These are phyloP conservation scores for Parazoanthus swiftii DNA, from an alignment of 92 coral and sea anemone genomes.

Conservation along the genomic window DNA sequence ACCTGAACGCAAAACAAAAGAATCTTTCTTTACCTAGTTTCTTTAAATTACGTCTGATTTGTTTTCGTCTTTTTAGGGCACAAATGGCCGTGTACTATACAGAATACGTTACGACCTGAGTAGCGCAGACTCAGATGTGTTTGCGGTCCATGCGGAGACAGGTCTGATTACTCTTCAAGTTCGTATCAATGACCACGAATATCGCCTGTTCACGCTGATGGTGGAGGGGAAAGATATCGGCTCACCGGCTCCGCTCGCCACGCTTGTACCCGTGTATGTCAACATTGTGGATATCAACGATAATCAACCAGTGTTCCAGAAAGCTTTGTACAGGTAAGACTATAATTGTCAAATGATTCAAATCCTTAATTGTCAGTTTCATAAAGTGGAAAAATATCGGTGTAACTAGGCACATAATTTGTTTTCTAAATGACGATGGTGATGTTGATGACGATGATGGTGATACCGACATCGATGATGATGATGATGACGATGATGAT, in stretches of 20 bases:
- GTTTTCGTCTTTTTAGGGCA: conserved; percentile 57
- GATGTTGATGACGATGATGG: too few species aligned
- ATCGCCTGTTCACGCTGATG: conserved; percentile 66
- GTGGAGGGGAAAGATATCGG: conserved; percentile 93
- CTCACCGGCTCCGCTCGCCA: conserved; percentile 72
- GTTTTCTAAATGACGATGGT: too few species aligned
- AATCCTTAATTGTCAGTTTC: too few species aligned
- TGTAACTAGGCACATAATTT: too few species aligned
- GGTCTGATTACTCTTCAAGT: conserved; percentile 75
- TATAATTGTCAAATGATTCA: too few species aligned
- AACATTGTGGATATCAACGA: conserved; percentile 85
- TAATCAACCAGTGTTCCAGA: conserved; percentile 72
- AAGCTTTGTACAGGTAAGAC: conserved; percentile 71
- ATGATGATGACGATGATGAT: background rate
- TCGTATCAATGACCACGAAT: conserved; percentile 70
- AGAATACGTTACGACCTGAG: conserved; percentile 69
- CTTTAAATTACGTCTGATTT: too few species aligned
- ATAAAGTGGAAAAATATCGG: background rate
- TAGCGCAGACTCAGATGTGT: conserved; percentile 62
- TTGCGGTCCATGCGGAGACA: conserved; percentile 76
- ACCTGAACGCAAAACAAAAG: too few species aligned
- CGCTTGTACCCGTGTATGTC: conserved; percentile 85
- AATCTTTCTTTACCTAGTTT: too few species aligned
- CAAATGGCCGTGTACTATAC: conserved; percentile 78
- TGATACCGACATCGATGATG: too few species aligned